These are phyloP conservation scores for Thaumatotibia leucotreta DNA, from an alignment of 1,140 invertebrate genomes.

Conservation along the genomic window DNA sequence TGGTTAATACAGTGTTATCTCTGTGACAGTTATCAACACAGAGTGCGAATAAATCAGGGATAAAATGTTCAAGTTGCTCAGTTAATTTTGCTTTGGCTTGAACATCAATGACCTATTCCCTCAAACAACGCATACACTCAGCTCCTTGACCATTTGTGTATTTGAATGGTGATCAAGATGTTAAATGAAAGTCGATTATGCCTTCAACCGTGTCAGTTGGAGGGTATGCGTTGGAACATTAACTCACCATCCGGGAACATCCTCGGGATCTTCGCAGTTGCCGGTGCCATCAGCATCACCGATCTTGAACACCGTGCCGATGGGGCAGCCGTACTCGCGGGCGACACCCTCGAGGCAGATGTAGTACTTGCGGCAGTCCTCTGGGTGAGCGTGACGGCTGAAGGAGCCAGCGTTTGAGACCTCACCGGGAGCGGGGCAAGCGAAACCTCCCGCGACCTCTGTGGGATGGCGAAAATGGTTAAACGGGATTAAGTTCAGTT, in stretches of 20 bases:
- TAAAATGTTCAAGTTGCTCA: conserved; percentile 50
- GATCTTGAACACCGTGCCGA: conserved; percentile 97
- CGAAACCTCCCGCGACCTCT: conserved; percentile 94
- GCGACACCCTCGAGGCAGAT: conserved; percentile 93
- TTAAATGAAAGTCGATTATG: not conserved
- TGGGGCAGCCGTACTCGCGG: conserved; percentile 95
- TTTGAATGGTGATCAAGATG: not conserved
- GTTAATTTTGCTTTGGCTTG: conserved; percentile 52
- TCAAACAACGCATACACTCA: not conserved
- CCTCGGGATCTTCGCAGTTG: conserved; percentile 95
- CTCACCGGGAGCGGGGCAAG: conserved; percentile 89
- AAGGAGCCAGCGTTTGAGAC: conserved; percentile 90
- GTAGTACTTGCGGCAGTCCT: conserved; percentile 97
- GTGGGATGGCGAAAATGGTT: conserved; percentile 19
- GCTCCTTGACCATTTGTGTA: too few species aligned
- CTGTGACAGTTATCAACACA: conserved; percentile 31
- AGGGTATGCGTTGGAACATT: not conserved
- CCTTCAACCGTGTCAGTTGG: not conserved
- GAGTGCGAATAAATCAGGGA: conserved; percentile 43
- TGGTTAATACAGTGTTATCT: conserved; percentile 18
- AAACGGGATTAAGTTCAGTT: too few species aligned
- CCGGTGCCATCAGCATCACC: conserved; percentile 91
- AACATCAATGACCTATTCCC: conserved; percentile 21
- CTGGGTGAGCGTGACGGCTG: conserved; percentile 95
- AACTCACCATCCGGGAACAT: conserved; percentile 95